Evolutionary conservation across 1,140 invertebrate genomes (phyloP).

Genomic region (Bombyx mandarina): DNA sequence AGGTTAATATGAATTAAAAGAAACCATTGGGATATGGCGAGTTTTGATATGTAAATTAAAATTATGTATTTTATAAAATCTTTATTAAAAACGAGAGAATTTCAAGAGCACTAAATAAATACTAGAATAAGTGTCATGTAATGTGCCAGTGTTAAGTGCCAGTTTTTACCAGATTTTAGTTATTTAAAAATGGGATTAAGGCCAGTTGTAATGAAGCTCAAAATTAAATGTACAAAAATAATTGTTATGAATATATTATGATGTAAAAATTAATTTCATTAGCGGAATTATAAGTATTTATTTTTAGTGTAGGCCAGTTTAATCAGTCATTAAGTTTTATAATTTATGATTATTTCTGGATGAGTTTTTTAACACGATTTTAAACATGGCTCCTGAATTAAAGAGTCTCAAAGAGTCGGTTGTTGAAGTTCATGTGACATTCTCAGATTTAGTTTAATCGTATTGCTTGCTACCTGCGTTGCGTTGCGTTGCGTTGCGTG

Average conservation of each 20-base stretch:
- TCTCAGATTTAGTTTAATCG: too few relatives aligned
- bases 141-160: constrained; percentile 37
- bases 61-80: too few relatives aligned
- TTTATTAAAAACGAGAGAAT: too few relatives aligned
- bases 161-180: constrained; percentile 23
- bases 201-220: constrained; percentile 60
- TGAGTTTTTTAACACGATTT: constrained; percentile 6
- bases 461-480: too few relatives aligned
- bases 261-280: constrained; percentile 6
- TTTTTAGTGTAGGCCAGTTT: constrained; percentile 62
- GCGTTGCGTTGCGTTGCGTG: constrained; percentile 20
- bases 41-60: too few relatives aligned
- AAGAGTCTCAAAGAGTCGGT: too few relatives aligned
- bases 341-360: constrained; percentile 13
- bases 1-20: too few relatives aligned
- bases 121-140: constrained; percentile 24
- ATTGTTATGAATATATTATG: constrained; percentile 8
- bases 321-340: constrained; percentile 49
- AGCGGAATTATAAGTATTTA: constrained; percentile 51
- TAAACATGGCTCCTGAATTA: too few relatives aligned
- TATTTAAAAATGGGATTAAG: constrained; percentile 47
- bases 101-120: background rate
- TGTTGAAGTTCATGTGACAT: too few relatives aligned
- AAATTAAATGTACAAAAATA: constrained; percentile 64
- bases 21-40: too few relatives aligned